Evolutionary conservation across 2,888 invertebrate species (phyloP).

Genomic region (Hirtodrosophila histrioides): DNA sequence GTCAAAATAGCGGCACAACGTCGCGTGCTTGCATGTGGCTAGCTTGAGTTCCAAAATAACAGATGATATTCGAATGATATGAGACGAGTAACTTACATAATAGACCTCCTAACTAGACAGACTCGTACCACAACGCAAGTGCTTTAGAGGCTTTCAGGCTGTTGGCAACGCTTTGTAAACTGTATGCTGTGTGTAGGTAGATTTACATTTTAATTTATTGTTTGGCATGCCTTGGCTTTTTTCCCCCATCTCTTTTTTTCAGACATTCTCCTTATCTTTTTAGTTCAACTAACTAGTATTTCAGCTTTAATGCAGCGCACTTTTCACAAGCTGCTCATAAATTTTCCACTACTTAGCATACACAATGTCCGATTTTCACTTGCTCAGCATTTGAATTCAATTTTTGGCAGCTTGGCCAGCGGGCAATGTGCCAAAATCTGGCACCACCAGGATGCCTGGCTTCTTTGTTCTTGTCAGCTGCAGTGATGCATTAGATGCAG

Average conservation of each 20-base stretch:
- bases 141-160: conserved; percentile 11
- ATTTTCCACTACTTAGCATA: conserved; percentile 67
- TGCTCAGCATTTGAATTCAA: conserved; percentile 45
- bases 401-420: conserved; percentile 59
- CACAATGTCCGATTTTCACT: conserved; percentile 39
- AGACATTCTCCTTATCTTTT: conserved; percentile 1
- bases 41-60: conserved; percentile 44
- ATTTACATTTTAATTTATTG: conserved; percentile 40
- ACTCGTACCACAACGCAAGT: neutral
- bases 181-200: conserved; percentile 53
- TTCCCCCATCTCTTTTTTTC: neutral
- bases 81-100: neutral
- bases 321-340: conserved; percentile 47
- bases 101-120: conserved; percentile 3
- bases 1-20: conserved; percentile 55
- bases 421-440: conserved; percentile 63
- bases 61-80: conserved; percentile 19
- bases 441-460: conserved; percentile 7
- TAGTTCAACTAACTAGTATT: conserved; percentile 35
- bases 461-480: conserved; percentile 25
- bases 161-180: conserved; percentile 50
- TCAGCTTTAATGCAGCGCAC: conserved; percentile 40
- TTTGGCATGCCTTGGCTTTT: conserved; percentile 50
- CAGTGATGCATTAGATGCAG: conserved; percentile 35
- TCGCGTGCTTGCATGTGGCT: conserved; percentile 73